Conservation (phyloP, 2,888 invertebrate genomes). For the Perithous albicinctus region DNA sequence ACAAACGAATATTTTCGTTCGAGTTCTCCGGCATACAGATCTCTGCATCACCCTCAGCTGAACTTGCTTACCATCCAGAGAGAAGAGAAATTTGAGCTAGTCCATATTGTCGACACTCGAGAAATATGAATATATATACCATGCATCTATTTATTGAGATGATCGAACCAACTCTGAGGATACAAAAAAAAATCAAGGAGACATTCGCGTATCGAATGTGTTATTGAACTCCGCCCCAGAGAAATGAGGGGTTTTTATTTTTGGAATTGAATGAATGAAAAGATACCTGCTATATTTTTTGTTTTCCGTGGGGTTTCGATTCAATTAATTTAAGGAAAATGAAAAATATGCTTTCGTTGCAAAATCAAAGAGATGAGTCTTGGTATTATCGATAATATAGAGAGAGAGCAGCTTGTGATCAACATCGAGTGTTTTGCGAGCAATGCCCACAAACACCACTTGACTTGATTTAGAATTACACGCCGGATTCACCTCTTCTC, state of each 20-base stretch:
- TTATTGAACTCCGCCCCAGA: no score
- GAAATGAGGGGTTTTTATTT: no score
- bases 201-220: background rate
- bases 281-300: no score
- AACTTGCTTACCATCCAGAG: constrained; percentile 7
- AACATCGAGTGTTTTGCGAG: background rate
- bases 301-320: no score
- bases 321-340: no score
- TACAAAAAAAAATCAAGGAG: background rate
- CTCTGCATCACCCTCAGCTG: constrained; percentile 12
- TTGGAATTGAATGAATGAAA: no score
- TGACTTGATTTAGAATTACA: constrained; percentile 8
- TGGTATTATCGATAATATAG: background rate
- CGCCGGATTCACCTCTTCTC: constrained; percentile 2
- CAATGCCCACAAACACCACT: background rate
- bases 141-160: background rate
- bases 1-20: background rate
- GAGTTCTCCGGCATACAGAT: background rate
- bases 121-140: constrained; percentile 15
- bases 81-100: background rate
- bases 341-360: no score
- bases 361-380: background rate
- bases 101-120: constrained; percentile 17
- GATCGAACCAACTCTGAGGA: no score
- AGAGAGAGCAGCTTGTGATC: background rate